Conservation (phyloP, 2,888 invertebrate genomes). For the Galerucella pusilla region DNA sequence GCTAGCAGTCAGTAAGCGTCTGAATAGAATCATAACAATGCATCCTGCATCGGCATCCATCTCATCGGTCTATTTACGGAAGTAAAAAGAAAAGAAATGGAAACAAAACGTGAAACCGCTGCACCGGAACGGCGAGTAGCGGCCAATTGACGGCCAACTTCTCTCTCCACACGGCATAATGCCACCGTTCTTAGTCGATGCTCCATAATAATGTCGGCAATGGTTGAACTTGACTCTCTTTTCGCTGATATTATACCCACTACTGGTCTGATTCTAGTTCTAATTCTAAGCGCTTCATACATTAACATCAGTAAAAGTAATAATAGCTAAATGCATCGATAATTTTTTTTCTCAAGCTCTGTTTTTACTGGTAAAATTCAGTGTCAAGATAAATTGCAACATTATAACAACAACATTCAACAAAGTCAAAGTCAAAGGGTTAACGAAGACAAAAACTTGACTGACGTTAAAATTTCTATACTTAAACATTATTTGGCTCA, state of each 20-base stretch:
- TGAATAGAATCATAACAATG: not conserved
- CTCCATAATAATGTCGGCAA: conserved; percentile 1
- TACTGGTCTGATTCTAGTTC: conserved; percentile 14
- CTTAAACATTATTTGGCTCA: too few relatives aligned
- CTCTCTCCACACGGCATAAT: conserved; percentile 28
- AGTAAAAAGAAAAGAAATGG: conserved; percentile 51
- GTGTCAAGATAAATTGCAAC: too few relatives aligned
- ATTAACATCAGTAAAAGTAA: not conserved
- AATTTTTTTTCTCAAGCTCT: too few relatives aligned
- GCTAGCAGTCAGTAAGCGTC: conserved; percentile 19
- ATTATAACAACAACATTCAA: too few relatives aligned
- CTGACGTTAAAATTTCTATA: too few relatives aligned
- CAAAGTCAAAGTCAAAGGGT: too few relatives aligned
- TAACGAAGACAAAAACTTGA: too few relatives aligned
- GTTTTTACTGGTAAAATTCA: too few relatives aligned
- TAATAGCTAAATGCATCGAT: too few relatives aligned
- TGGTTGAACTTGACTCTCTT: conserved; percentile 19
- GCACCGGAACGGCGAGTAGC: conserved; percentile 51
- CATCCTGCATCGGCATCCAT: conserved; percentile 18
- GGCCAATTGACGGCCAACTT: conserved; percentile 49
- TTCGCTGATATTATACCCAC: not conserved
- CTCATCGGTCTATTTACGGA: conserved; percentile 54
- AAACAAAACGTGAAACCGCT: conserved; percentile 51
- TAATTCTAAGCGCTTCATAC: conserved; percentile 3
- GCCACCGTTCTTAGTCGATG: conserved; percentile 42